phyloP scores from a whole-genome alignment of 2,113 vertebrate genomes.

The Ranitomeya imitator region DNA sequence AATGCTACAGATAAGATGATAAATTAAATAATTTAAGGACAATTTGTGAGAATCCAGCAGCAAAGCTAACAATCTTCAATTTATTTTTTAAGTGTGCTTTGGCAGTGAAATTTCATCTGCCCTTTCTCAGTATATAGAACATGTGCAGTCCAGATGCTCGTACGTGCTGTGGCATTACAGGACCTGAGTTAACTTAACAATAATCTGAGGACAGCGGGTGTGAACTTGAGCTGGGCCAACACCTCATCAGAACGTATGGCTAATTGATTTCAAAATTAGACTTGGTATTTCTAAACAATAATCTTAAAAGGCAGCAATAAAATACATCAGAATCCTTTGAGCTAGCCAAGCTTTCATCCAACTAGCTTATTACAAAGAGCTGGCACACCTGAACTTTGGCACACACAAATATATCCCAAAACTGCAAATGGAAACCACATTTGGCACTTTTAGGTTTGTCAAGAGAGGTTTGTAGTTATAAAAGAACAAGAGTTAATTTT shows the following conservation, averaged over 20 bases:
- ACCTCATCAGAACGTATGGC: conserved; percentile 87
- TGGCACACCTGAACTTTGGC: conserved; percentile 86
- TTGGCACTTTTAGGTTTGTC: conserved; percentile 77
- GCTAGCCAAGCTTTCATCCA: conserved; percentile 86
- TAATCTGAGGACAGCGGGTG: conserved; percentile 88
- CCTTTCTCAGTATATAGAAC: conserved; percentile 75
- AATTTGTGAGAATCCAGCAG: conserved; percentile 73
- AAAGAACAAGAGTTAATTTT: conserved; percentile 75
- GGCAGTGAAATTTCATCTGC: conserved; percentile 73
- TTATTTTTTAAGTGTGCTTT: conserved; percentile 72
- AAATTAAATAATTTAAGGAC: conserved; percentile 64
- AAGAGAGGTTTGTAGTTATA: conserved; percentile 74
- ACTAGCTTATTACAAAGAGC: conserved; percentile 83
- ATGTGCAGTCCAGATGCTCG: conserved; percentile 87
- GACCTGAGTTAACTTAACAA: conserved; percentile 79
- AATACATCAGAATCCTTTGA: conserved; percentile 86
- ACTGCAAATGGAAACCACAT: conserved; percentile 88
- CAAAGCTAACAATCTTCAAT: conserved; percentile 67
- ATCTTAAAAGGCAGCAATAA: conserved; percentile 92
- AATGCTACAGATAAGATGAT: conserved; percentile 24
- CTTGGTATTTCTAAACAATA: conserved; percentile 88
- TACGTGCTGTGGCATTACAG: conserved; percentile 66
- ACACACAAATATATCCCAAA: conserved; percentile 81
- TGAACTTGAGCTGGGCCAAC: conserved; percentile 85
- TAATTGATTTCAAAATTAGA: conserved; percentile 94